Evolutionary conservation across 1,140 invertebrate species (phyloP), one percentile per base, ranked within the genome.

Genomic region (Drosophila ironensis): DNA sequence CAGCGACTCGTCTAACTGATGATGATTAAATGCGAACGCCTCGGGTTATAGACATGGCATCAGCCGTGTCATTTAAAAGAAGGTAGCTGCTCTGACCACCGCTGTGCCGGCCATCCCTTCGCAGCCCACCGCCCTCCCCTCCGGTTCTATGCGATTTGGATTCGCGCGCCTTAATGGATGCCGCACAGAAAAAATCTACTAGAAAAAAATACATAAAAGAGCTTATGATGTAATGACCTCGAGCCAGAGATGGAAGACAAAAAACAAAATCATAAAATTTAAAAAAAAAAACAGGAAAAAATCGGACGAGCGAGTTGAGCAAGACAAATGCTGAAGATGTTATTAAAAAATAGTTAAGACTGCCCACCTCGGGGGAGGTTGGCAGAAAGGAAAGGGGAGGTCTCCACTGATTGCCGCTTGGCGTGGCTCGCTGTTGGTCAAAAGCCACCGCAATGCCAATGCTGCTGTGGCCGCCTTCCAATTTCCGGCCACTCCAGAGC

Each of bases 51-150:
- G 80, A 86, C 80, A 86, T 86, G 80, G 80, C 80, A 86, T 86
- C 80, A 86, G 80, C 84, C 75, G 80, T 86, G 80, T 86, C 80
- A 86, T 86, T 86, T 86, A 86, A 86, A 86, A 86, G 80, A 86
- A 86, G 80, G 80, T 86, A 87, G 81, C 71, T 70, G 41, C 64
- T 44, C 53, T 50, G 67, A 71, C 68, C 68, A 70, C 59, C 48
- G 60, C 64, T 56, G 72, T 37, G 71, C 50, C 35, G 27, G 16
- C 17, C 25, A 20, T 2, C 17, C 14, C 14, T 37, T 16, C 14
- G 19, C 28, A 17, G 2, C 20, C 11, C 12, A 16, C 0, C 3
- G 22, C 14, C 37, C 37, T 16, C 27, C 40, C 2, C 14, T 14
- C 38, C 17, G 19, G 63, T 47, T 59, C 60, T 42, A 60, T 38